Evolutionary conservation across 1,140 invertebrate species (phyloP), one percentile per base, ranked within the genome.

Genomic region (Anoplolepis gracilipes): DNA sequence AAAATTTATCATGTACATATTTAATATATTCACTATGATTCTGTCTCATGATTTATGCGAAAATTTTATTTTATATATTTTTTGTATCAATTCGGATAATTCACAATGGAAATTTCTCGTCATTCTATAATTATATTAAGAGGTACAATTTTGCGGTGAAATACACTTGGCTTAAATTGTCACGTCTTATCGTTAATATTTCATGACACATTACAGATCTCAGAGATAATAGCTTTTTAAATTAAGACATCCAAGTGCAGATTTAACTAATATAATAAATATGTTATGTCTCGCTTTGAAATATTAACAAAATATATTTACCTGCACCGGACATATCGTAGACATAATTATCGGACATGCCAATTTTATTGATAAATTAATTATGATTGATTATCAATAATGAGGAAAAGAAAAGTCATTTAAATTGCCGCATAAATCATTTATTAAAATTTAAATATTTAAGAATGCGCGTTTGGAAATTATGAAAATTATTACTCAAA

Each of bases 121-220:
- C 11, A 25, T 42, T 42, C 0, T 72, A 36, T 72, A 42, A 61
- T 82, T 6, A 82, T 36, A 46, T 82, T 46, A 79, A 28, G 11
- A 6, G n/a, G 28, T 33, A 16, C n/a, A 82, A 59, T 82, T 46
- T 7, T 61, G 36, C 36, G 13, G 5, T 36, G 16, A 61, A 42
- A 73, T 82, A 28, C 16, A 6, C 13, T 11, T 73, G 53, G 67
- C 39, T 82, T 72, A 82, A 59, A 73, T 73, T 72, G 55, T 73
- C 67, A 7, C n/a, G 49, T 59, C 59, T 13, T 61, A 42, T 79
- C 36, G 13, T 28, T 53, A 59, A 73, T 82, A 82, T 46, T 36
- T 72, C 53, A 13, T 39, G 39, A 69, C 55, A 73, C n/a, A 22
- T 70, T 59, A 36, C 11, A 42, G 25, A 82, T 72, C 36, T 72